Evolutionary conservation across 2,113 vertebrate species (phyloP), one percentile per base, ranked within the genome.

Genomic region (Triplophysa dalaica): DNA sequence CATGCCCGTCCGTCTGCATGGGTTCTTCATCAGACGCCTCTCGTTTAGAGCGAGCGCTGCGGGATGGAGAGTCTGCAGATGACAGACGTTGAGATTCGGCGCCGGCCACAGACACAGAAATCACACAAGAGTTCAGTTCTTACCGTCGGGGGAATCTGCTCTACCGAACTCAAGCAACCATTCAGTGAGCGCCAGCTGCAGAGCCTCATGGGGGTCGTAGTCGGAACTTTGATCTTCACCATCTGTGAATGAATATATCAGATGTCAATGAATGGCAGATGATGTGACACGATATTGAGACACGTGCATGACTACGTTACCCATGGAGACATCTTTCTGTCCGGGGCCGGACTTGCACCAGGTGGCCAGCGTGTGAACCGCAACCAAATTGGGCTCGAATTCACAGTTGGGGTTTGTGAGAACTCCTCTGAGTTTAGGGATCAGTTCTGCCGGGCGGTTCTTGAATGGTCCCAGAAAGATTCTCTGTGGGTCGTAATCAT

Each of bases 381-480:
- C 97, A 85, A 99, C 95, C 43, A 95, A 99, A 70, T 99, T 99
- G n/a, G 94, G 94, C 92, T 98, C 94, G 90, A 98, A 99, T 94
- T 99, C 98, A 89, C 98, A 99, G 88, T 99, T 99, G 24, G 98
- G 98, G 90, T 99, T 99, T 60, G 97, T 98, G 80, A 99, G 93
- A 63, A 99, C 95, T 33, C 98, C 98, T 88, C 93, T 94, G 21
- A 99, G 91, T 54, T 94, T 94, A 38, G 96, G 94, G 67, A 99
- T 96, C 72, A 99, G 95, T 77, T 98, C 96, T 66, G 95, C 96
- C 78, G 93, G 94, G 26, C 98, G 94, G 81, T 96, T 96, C 93
- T 99, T 99, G 83, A 94, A 99, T 4, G 98, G 98, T 16, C 98
- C 97, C 62, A 99, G 90, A 86, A 98, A 97, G 1, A 99, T 83